Base-by-base conservation (phyloP, 2,797 vertebrate species). In the Avahi laniger region DNA sequence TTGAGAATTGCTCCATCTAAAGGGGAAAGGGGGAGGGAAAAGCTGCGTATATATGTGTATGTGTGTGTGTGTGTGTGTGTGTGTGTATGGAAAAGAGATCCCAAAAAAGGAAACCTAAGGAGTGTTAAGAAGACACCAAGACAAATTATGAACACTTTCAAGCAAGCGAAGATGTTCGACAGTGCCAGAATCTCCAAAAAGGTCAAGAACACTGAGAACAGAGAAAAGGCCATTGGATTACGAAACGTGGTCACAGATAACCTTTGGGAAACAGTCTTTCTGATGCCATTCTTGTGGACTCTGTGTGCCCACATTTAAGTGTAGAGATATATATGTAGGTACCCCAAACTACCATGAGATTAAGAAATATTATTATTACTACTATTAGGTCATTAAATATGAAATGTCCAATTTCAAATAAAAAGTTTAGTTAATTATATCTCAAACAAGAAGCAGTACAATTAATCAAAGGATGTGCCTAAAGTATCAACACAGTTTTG, bases 1-100 rank as follows among this genome's bases (percentile, higher is more conserved):
- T 93, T 88, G 94, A 87, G 69, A 75, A 89, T 50, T 84, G 41
- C 30, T 95, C 63, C 63, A 81, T 50, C 92, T 91, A 97, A 97
- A 67, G 35, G 43, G 8, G 13, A 1, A 1, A 50, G 30, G 4
- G 46, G 20, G 7, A 46, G 35, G 30, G 57, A 48, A n/a, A 85
- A 43, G n/a, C 10, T 65, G 6, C 52, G 30, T 69, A 46, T 18
- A 18, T 33, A 30, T 63, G 61, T 35, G 63, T 38, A 20, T 28
- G 38, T 69, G 61, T 28, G 28, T 41, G 48, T 69, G 69, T 41
- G 52, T 35, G 73, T 43, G 43, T 43, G 41, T 6, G 12, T 9
- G 14, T 24, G 22, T 4, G 4, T 35, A 0, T 75, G 17, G 46
- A 48, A 43, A 63, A 94, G 28, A 91, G n/a, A 91, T 73, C 8